Conservation (phyloP, 2,797 vertebrate species). For the Serranus cabrilla region DNA sequence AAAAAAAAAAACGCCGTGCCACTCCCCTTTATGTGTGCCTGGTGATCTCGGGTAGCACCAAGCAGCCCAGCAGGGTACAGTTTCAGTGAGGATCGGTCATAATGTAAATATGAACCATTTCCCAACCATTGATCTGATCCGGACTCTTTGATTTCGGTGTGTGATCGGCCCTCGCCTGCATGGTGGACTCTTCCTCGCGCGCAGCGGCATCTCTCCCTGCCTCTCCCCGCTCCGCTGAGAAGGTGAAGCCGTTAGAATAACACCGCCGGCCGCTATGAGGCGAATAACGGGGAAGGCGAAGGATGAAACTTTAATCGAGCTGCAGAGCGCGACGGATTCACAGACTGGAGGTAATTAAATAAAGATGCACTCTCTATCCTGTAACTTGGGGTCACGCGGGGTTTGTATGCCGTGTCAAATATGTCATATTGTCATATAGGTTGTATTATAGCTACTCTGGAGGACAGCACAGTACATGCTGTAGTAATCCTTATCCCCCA, state of each 20-base stretch:
- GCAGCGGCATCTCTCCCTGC: constrained; percentile 17
- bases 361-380: neutral
- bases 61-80: constrained; percentile 32
- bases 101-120: constrained; percentile 15
- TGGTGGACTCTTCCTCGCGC: constrained; percentile 22
- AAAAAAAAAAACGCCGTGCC: constrained; percentile 15
- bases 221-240: neutral
- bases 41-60: constrained; percentile 13
- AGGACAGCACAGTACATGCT: neutral
- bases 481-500: neutral
- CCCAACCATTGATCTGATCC: neutral
- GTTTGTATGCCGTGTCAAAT: neutral
- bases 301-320: constrained; percentile 87
- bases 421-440: neutral
- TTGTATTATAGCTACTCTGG: neutral
- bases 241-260: constrained; percentile 43
- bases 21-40: constrained; percentile 71
- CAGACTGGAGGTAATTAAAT: constrained; percentile 76
- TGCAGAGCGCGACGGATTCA: constrained; percentile 75
- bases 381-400: neutral
- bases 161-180: neutral
- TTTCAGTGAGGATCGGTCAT: neutral
- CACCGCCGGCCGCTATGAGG: constrained; percentile 75
- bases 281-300: constrained; percentile 83
- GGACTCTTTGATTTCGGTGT: constrained; percentile 11